Base-by-base conservation (phyloP, 2,113 vertebrate genomes). In the Jaculus jaculus region DNA sequence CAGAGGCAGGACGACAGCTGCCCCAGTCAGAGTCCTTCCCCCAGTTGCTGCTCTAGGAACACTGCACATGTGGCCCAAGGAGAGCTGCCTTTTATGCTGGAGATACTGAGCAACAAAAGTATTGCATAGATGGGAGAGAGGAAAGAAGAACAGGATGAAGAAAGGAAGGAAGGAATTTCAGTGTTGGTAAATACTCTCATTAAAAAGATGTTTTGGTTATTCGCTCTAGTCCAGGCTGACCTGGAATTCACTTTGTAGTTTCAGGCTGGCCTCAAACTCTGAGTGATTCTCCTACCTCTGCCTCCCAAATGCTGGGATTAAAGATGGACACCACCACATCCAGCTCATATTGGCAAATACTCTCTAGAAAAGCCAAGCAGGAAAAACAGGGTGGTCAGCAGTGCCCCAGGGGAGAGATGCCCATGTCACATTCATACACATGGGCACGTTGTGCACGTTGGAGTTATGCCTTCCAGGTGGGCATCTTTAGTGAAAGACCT, bases 371-470 rank as follows among this genome's bases (percentile, higher is more conserved):
- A 91, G 21, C 13, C 8, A 68, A 37, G 26, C 54, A 39, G 84
- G 42, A 61, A 87, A 85, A 32, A 71, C 71, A 61, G 6, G 28
- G 28, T 58, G 37, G 23, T 13, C 77, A 16, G 77, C 42, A 6
- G 42, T 30, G 23, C 28, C 47, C 37, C 63, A 39, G 28, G 37
- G 66, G 60, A 78, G 47, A 61, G 72, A 26, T 13, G 8, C 42
- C 42, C 9, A 11, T 3, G 0, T 60, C 0, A 0, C 7, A 3
- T 78, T 63, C n/a, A 9, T 17, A 7, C n/a, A 21, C 17, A 7
- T 4, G 28, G 17, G 0, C 28, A 10, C 26, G 30, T 16, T 0
- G 28, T 21, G 0, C 28, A 10, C 26, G 30, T 16, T 0, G 47
- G 7, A 37, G 30, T 42, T 0, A 0, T 28, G 30, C 16, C 16